These are phyloP conservation scores for Boulengeromyrus knoepffleri DNA, from an alignment of 2,113 vertebrate genomes.

Conservation along the genomic window DNA sequence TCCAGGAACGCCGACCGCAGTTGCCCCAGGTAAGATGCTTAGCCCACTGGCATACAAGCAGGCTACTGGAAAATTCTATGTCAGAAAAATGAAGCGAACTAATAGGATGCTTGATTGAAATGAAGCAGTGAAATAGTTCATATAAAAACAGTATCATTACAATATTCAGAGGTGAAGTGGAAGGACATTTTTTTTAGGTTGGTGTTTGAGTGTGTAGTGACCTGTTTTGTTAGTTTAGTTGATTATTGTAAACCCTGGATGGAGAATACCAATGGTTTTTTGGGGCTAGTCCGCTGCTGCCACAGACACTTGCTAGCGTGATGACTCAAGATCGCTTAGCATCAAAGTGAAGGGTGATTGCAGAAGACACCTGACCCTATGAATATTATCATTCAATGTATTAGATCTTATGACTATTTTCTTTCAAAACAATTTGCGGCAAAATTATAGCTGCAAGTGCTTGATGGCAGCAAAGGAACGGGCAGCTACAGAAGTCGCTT, in stretches of 20 bases:
- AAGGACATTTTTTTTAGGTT: neutral
- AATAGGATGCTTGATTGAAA: neutral
- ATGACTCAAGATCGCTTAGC: too few species aligned
- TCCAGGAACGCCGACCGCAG: constrained; percentile 90
- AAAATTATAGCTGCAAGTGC: too few species aligned
- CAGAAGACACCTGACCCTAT: neutral
- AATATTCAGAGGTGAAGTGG: neutral
- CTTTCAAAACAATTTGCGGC: too few species aligned
- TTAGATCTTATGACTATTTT: neutral
- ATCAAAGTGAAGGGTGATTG: neutral
- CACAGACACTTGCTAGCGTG: too few species aligned
- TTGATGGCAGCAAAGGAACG: too few species aligned
- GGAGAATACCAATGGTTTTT: neutral
- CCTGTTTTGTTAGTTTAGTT: neutral
- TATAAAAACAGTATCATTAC: neutral
- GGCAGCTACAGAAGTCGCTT: too few species aligned
- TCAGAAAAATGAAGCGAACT: neutral
- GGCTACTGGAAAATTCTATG: neutral
- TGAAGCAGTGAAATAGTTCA: neutral
- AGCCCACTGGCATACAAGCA: neutral
- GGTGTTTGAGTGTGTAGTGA: neutral
- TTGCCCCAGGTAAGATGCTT: constrained; percentile 76
- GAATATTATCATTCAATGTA: neutral
- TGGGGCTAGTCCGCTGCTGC: neutral
- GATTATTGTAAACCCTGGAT: neutral